Evolutionary conservation across 2,888 invertebrate genomes (phyloP).

Genomic region (Galerucella calmariensis): DNA sequence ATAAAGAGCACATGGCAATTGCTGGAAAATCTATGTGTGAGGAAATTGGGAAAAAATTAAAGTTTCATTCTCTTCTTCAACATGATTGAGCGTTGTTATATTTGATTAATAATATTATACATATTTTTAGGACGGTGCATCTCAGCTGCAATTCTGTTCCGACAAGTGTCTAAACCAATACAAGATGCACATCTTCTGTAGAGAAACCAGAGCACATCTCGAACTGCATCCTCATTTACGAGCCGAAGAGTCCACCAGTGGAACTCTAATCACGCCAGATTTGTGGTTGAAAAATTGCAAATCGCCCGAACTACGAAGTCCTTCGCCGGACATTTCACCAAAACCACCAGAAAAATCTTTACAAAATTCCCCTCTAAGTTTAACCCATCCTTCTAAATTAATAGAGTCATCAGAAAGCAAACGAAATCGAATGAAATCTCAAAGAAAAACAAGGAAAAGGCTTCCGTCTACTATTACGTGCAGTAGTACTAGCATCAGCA

Average conservation of each 20-base stretch:
- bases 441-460: slow-evolving; percentile 63
- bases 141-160: slow-evolving; percentile 90
- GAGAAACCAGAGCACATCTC: slow-evolving; percentile 91
- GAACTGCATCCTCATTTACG: slow-evolving; percentile 84
- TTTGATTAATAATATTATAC: background rate
- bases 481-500: slow-evolving; percentile 54
- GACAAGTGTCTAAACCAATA: slow-evolving; percentile 95
- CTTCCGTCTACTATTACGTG: slow-evolving; percentile 64
- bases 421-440: slow-evolving; percentile 62
- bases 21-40: no score
- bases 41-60: no score
- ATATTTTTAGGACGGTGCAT: slow-evolving; percentile 81
- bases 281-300: slow-evolving; percentile 88
- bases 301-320: slow-evolving; percentile 54
- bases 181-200: slow-evolving; percentile 97
- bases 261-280: slow-evolving; percentile 84
- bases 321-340: slow-evolving; percentile 60
- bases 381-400: slow-evolving; percentile 75
- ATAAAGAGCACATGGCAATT: no score
- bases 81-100: background rate
- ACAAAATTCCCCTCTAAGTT: slow-evolving; percentile 69
- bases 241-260: slow-evolving; percentile 53
- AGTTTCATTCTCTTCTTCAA: no score
- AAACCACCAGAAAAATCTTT: slow-evolving; percentile 47
- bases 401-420: slow-evolving; percentile 62